These are phyloP conservation scores for Hippocampus kuda DNA, from an alignment of 2,797 vertebrate genomes.

Conservation along the genomic window DNA sequence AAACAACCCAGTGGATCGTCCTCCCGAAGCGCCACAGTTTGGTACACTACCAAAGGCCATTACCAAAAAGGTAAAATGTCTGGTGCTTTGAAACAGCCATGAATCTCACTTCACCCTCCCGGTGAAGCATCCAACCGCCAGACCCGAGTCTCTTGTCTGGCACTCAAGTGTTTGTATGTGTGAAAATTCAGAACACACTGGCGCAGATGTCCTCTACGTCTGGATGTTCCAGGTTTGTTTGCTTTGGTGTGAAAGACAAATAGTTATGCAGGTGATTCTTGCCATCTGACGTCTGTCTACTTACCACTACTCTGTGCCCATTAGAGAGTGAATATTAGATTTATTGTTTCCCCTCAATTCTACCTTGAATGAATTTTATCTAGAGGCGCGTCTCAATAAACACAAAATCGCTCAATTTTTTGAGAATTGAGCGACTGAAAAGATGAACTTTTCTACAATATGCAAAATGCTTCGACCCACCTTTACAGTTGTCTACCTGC, in stretches of 20 bases:
- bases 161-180: slow-evolving; percentile 5
- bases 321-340: neutral
- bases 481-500: too few relatives aligned
- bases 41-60: slow-evolving; percentile 93
- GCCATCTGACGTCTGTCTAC: neutral
- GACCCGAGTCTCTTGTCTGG: neutral
- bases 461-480: too few relatives aligned
- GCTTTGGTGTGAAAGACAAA: slow-evolving; percentile 6
- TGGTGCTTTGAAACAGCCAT: neutral
- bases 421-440: too few relatives aligned
- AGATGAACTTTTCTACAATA: too few relatives aligned
- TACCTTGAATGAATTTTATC: too few relatives aligned
- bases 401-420: neutral
- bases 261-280: slow-evolving; percentile 8
- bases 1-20: slow-evolving; percentile 91
- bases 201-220: neutral
- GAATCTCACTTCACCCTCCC: neutral
- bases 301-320: neutral
- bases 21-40: slow-evolving; percentile 80
- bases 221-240: slow-evolving; percentile 2
- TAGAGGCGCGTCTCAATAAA: neutral
- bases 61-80: slow-evolving; percentile 84
- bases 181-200: slow-evolving; percentile 3
- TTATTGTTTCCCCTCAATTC: too few relatives aligned
- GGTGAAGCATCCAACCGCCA: neutral